A percentile compares a stretch with the other conserved stretches of the same genome.
Conservation (phyloP, 1,140 invertebrate species). For the Eumeta japonica region DNA sequence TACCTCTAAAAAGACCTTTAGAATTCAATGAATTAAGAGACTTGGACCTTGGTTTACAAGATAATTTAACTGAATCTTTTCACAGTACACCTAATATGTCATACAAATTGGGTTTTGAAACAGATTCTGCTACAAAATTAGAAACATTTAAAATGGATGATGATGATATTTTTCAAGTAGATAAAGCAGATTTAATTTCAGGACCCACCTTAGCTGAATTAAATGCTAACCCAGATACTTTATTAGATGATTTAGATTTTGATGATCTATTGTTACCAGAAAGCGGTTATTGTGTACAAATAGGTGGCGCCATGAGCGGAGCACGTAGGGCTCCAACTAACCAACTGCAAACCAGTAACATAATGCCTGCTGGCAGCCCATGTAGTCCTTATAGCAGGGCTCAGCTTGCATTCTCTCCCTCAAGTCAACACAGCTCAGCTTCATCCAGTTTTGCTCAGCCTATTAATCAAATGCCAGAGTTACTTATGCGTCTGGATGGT, state of each 20-base stretch:
- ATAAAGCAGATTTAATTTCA: slow-evolving; percentile 80
- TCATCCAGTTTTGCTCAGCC: slow-evolving; percentile 60
- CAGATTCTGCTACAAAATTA: slow-evolving; percentile 55
- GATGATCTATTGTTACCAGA: slow-evolving; percentile 79
- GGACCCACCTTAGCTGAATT: slow-evolving; percentile 85
- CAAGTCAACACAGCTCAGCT: slow-evolving; percentile 59
- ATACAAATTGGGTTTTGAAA: slow-evolving; percentile 36
- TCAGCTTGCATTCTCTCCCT: slow-evolving; percentile 58
- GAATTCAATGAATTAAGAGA: slow-evolving; percentile 59
- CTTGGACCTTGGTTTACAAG: slow-evolving; percentile 54
- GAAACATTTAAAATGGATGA: slow-evolving; percentile 77
- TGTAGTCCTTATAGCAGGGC: slow-evolving; percentile 45
- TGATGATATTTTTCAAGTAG: slow-evolving; percentile 87
- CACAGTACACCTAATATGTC: slow-evolving; percentile 45
- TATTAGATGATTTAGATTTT: slow-evolving; percentile 80
- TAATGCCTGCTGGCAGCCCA: slow-evolving; percentile 46
- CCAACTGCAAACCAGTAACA: slow-evolving; percentile 44
- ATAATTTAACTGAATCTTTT: slow-evolving; percentile 39
- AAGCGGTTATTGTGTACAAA: slow-evolving; percentile 51
- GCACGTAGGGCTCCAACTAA: slow-evolving; percentile 35
- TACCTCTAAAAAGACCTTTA: slow-evolving; percentile 48
- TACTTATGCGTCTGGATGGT: slow-evolving; percentile 65
- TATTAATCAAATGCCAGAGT: slow-evolving; percentile 62
- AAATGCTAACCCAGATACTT: slow-evolving; percentile 80
- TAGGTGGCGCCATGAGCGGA: slow-evolving; percentile 51